Evolutionary conservation across 2,888 invertebrate genomes (phyloP).

Genomic region (Bimastos eiseni): DNA sequence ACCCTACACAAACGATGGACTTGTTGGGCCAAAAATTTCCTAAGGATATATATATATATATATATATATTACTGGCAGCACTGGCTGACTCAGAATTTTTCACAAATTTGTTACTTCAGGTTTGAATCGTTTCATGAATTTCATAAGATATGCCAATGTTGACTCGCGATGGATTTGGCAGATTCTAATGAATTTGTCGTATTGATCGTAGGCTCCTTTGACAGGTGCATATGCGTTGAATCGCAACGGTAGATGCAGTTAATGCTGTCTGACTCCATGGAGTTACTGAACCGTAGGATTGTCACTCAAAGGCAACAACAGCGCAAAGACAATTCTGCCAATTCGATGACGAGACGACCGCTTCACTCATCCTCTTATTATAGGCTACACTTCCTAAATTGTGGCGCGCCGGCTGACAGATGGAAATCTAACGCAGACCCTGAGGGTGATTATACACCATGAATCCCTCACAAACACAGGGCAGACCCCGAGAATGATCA

Average conservation of each 20-base stretch:
- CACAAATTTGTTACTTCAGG: background rate
- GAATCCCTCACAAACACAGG: too few relatives aligned
- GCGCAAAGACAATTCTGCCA: background rate
- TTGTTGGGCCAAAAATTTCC: too few relatives aligned
- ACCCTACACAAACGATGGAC: too few relatives aligned
- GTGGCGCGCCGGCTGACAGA: background rate
- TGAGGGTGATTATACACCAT: too few relatives aligned
- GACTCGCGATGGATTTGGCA: background rate
- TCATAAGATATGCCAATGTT: background rate
- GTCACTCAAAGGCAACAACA: background rate
- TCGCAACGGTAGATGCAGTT: too few relatives aligned
- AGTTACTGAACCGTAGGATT: background rate
- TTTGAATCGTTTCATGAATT: background rate
- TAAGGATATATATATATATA: too few relatives aligned
- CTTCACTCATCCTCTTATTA: background rate
- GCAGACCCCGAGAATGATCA: background rate
- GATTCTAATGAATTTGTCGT: background rate
- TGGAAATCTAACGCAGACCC: background rate
- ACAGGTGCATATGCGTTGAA: background rate
- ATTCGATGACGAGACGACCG: background rate
- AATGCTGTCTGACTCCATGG: background rate
- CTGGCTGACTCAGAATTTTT: background rate
- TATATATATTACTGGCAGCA: too few relatives aligned
- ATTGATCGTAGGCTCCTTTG: background rate
- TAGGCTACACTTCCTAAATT: background rate